phyloP scores from a whole-genome alignment of 2,888 invertebrate species.

The Nowickia ferox region DNA sequence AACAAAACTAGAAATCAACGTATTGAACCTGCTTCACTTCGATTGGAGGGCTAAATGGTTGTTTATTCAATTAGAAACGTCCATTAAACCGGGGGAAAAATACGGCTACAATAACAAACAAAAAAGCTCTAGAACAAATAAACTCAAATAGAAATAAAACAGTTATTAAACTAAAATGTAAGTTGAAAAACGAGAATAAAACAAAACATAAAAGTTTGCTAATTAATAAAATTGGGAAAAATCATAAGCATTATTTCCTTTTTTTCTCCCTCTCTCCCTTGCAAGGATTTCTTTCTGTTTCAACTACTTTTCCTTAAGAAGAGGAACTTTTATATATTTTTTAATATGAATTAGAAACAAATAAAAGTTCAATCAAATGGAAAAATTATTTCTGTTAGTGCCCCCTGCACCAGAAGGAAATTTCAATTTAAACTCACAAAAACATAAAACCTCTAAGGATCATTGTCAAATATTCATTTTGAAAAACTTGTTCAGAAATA shows the following conservation, averaged over 20 bases:
- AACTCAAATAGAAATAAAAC: conserved; percentile 21
- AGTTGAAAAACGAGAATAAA: conserved; percentile 27
- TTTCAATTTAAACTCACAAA: conserved; percentile 19
- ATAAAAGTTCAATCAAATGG: conserved; percentile 48
- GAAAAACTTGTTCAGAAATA: no score
- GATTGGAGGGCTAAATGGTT: conserved; percentile 35
- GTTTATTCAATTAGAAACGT: conserved; percentile 62
- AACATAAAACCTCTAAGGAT: not conserved
- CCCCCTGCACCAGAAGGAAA: conserved; percentile 24
- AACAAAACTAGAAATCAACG: conserved; percentile 37
- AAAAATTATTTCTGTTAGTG: conserved; percentile 58
- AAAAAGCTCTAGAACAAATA: conserved; percentile 15
- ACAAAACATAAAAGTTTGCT: conserved; percentile 53
- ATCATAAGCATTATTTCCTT: not conserved
- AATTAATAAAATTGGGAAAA: conserved; percentile 60
- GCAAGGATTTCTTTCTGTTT: not conserved
- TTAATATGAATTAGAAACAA: conserved; percentile 41
- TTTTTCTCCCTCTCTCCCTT: not conserved
- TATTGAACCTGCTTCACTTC: conserved; percentile 39
- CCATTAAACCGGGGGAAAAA: conserved; percentile 20
- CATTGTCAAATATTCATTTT: no score
- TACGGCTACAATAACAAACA: conserved; percentile 27
- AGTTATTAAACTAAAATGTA: conserved; percentile 47
- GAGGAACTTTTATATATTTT: not conserved
- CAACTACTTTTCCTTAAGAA: not conserved